Evolutionary conservation across 2,797 vertebrate genomes (phyloP).

Genomic region (Hoplostethus atlanticus): DNA sequence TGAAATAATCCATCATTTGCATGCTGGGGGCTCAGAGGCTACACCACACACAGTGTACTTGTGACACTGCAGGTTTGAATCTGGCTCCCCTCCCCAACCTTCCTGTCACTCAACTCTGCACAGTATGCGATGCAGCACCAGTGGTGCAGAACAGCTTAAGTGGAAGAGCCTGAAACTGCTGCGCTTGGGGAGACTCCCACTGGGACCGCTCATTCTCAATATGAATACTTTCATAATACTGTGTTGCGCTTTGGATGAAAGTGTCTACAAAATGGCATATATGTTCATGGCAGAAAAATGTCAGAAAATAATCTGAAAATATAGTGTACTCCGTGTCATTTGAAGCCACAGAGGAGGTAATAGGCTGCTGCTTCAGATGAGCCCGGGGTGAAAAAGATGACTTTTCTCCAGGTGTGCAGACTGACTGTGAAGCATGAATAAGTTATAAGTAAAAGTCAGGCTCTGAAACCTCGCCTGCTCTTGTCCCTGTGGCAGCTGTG

Average conservation of each 20-base stretch:
- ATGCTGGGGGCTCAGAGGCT: not conserved
- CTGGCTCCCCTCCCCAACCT: too few species aligned
- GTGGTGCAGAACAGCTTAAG: slow-evolving; percentile 3
- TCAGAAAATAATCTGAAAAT: not conserved
- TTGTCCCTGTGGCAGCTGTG: slow-evolving; percentile 29
- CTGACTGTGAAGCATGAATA: slow-evolving; percentile 74
- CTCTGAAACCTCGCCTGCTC: slow-evolving; percentile 45
- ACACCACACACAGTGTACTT: not conserved
- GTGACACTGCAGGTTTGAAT: slow-evolving; percentile 27
- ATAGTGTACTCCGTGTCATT: slow-evolving; percentile 23
- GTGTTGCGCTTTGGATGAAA: not conserved
- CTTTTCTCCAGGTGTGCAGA: slow-evolving; percentile 68
- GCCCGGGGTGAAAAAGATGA: slow-evolving; percentile 54
- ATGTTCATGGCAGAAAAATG: too few species aligned
- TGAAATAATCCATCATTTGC: not conserved
- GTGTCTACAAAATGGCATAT: too few species aligned
- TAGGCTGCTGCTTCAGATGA: slow-evolving; percentile 41
- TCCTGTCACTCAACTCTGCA: too few species aligned
- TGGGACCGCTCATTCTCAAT: not conserved
- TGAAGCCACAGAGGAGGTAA: slow-evolving; percentile 6
- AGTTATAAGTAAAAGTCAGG: slow-evolving; percentile 73
- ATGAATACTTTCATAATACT: not conserved
- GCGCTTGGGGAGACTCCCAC: slow-evolving; percentile 16
- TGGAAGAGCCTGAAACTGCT: slow-evolving; percentile 25
- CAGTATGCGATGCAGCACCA: too few species aligned